Evolutionary conservation across 2,113 vertebrate genomes (phyloP).

Genomic region (Malaclemys terrapin): DNA sequence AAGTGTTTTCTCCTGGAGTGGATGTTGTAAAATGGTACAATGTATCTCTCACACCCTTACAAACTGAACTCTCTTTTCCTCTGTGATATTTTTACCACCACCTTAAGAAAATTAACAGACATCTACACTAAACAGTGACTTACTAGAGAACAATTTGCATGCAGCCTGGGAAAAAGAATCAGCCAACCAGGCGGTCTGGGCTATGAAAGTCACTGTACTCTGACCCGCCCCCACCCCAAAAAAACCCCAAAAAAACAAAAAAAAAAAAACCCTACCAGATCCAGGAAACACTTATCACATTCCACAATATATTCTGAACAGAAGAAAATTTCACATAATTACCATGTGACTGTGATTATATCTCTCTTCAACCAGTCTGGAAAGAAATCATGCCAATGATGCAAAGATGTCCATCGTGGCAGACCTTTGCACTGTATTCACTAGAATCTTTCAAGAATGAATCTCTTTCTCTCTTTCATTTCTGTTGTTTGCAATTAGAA

Average conservation of each 20-base stretch:
- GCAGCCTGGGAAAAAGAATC: background rate
- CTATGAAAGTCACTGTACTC: background rate
- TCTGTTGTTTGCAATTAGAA: background rate
- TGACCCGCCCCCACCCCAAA: background rate
- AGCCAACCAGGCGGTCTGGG: background rate
- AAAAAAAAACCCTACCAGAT: background rate
- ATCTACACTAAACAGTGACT: background rate
- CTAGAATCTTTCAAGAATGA: background rate
- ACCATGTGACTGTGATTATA: background rate
- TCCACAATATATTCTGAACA: background rate
- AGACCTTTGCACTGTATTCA: background rate
- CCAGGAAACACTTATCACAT: background rate
- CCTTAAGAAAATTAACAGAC: background rate
- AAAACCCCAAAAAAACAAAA: too few species aligned
- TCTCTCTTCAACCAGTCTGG: constrained; percentile 2
- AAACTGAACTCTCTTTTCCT: background rate
- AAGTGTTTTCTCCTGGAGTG: background rate
- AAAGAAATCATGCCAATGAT: background rate
- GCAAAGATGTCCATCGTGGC: background rate
- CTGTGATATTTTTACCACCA: background rate
- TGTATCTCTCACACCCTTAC: background rate
- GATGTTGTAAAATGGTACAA: constrained; percentile 8
- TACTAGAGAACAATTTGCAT: background rate
- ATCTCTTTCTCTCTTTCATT: background rate
- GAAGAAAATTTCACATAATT: background rate